Evolutionary conservation across 2,888 invertebrate species (phyloP).

Genomic region (Sinohyriopsis cumingii): DNA sequence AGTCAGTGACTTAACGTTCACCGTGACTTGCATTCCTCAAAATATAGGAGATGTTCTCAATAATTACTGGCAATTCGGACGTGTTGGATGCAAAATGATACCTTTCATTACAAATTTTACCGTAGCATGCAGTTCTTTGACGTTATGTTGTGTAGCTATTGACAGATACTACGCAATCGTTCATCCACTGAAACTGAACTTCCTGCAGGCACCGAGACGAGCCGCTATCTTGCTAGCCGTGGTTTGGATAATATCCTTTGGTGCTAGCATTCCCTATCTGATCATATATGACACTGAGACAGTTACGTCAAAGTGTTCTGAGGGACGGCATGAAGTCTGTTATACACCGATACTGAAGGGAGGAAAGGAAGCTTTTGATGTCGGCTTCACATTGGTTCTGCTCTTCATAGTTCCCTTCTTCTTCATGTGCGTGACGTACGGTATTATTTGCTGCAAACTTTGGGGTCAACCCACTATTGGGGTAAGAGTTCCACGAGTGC

Average conservation of each 20-base stretch:
- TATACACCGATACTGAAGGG: constrained; percentile 14
- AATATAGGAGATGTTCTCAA: constrained; percentile 37
- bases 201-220: constrained; percentile 37
- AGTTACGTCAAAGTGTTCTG: constrained; percentile 17
- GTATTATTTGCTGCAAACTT: constrained; percentile 48
- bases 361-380: constrained; percentile 31
- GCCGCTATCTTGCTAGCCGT: constrained; percentile 34
- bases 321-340: constrained; percentile 27
- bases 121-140: constrained; percentile 50
- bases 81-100: constrained; percentile 48
- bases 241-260: constrained; percentile 46
- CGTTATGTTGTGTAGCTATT: constrained; percentile 53
- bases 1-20: constrained; percentile 49
- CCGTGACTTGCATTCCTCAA: constrained; percentile 45
- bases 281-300: constrained; percentile 37
- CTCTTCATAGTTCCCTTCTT: constrained; percentile 45
- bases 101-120: constrained; percentile 46
- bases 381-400: constrained; percentile 40
- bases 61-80: constrained; percentile 43
- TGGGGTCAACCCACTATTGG: constrained; percentile 47
- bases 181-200: constrained; percentile 49
- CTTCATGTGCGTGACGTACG: constrained; percentile 45
- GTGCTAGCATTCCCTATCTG: constrained; percentile 43
- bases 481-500: constrained; percentile 13
- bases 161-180: constrained; percentile 57